These are phyloP conservation scores for Diglossa cyanea DNA, from an alignment of 2,797 vertebrate genomes.

Conservation along the genomic window DNA sequence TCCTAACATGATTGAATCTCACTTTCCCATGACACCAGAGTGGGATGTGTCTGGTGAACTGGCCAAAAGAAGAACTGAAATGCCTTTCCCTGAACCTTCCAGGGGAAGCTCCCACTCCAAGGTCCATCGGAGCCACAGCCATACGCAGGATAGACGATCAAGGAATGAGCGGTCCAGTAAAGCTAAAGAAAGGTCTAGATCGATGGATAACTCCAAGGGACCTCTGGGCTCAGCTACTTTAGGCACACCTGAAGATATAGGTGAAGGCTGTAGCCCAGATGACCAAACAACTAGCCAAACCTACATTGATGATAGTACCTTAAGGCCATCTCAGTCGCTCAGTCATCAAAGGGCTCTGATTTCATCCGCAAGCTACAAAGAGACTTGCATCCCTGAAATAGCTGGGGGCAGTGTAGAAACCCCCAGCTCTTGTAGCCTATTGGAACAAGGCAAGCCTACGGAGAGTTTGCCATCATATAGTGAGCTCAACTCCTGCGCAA, in stretches of 20 bases:
- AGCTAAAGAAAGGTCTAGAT: constrained; percentile 96
- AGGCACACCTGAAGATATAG: constrained; percentile 87
- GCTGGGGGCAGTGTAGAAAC: constrained; percentile 85
- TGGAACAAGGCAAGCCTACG: constrained; percentile 86
- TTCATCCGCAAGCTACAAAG: constrained; percentile 82
- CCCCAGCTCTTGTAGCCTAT: constrained; percentile 84
- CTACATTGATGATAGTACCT: constrained; percentile 90
- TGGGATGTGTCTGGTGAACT: constrained; percentile 98
- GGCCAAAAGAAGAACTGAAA: constrained; percentile 95
- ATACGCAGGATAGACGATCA: constrained; percentile 96
- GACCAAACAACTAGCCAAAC: constrained; percentile 86
- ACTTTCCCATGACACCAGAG: constrained; percentile 94
- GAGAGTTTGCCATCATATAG: constrained; percentile 85
- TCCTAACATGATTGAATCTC: constrained; percentile 91
- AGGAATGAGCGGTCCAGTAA: constrained; percentile 92
- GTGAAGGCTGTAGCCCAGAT: constrained; percentile 85
- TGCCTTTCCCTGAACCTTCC: constrained; percentile 97
- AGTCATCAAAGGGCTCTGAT: constrained; percentile 87
- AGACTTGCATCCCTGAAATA: constrained; percentile 90
- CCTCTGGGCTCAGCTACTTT: constrained; percentile 85
- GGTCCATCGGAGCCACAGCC: constrained; percentile 97
- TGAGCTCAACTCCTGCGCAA: constrained; percentile 88
- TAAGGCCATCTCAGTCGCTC: constrained; percentile 87
- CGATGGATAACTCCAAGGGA: constrained; percentile 98
- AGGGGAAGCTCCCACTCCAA: constrained; percentile 94